Evolutionary conservation across 1,140 invertebrate genomes (phyloP).

Genomic region (Rhopalosiphum padi): DNA sequence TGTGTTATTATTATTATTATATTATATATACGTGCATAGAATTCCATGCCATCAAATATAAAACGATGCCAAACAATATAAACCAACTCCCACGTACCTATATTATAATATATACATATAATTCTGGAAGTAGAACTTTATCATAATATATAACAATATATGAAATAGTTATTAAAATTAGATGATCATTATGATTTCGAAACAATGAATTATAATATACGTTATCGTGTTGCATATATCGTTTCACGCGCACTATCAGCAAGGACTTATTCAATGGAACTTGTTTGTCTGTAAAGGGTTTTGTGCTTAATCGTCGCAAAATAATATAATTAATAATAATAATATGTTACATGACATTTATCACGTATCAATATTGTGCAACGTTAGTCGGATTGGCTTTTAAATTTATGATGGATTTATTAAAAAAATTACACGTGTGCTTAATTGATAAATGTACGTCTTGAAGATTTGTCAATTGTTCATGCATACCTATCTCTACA

Average conservation of each 20-base stretch:
- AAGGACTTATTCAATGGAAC: constrained; percentile 28
- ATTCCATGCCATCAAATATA: neutral
- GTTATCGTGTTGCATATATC: neutral
- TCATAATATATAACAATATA: neutral
- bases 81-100: neutral
- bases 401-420: constrained; percentile 9
- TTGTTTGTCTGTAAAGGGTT: constrained; percentile 29
- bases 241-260: neutral
- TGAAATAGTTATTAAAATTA: neutral
- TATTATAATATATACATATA: constrained; percentile 14
- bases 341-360: neutral
- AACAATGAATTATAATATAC: constrained; percentile 17
- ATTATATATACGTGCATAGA: neutral
- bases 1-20: neutral
- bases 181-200: neutral
- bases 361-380: constrained; percentile 33
- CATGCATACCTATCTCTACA: neutral
- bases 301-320: neutral
- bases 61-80: neutral
- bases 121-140: neutral
- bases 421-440: neutral
- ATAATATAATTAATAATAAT: neutral
- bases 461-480: neutral
- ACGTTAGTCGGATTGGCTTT: neutral
- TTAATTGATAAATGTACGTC: neutral